Percentiles rank a stretch among this genome's conserved stretches.
phyloP scores from a whole-genome alignment of 2,888 invertebrate species.

The Plutella xylostella region DNA sequence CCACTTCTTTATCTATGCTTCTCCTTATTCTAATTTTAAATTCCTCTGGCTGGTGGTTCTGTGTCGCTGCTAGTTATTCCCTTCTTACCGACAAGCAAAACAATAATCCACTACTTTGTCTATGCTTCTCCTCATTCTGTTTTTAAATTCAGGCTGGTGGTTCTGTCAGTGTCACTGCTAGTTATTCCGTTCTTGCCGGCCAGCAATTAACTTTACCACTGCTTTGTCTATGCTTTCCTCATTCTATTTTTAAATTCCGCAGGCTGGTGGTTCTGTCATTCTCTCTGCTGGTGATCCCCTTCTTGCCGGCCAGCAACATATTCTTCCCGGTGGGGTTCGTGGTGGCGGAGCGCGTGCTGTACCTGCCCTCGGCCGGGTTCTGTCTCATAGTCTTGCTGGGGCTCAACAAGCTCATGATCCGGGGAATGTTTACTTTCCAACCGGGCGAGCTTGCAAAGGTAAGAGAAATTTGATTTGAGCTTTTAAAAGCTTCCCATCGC shows the following conservation, averaged over 20 bases:
- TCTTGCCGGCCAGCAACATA: constrained; percentile 86
- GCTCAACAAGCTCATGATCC: constrained; percentile 50
- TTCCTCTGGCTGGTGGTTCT: too few relatives aligned
- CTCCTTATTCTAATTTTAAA: background rate
- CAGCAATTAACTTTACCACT: too few relatives aligned
- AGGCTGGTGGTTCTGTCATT: too few relatives aligned
- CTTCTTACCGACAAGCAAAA: constrained; percentile 80
- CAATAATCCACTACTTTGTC: background rate
- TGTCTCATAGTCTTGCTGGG: constrained; percentile 78
- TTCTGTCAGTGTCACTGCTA: constrained; percentile 70
- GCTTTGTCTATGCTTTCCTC: too few relatives aligned
- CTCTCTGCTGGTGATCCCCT: constrained; percentile 77
- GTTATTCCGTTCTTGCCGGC: constrained; percentile 87
- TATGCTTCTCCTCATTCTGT: background rate
- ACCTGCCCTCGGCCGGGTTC: constrained; percentile 85
- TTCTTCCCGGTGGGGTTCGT: constrained; percentile 91
- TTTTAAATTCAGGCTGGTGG: too few relatives aligned
- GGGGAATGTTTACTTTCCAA: too few relatives aligned
- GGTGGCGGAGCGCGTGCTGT: constrained; percentile 87
- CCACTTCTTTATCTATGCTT: background rate
- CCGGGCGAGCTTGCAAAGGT: too few relatives aligned
- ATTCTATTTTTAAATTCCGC: too few relatives aligned
- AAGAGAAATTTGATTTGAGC: too few relatives aligned
- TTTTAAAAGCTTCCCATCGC: too few relatives aligned
- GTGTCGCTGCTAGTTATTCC: constrained; percentile 76